A percentile compares a stretch with the other conserved stretches of the same genome.
Evolutionary conservation across 2,797 vertebrate genomes (phyloP).

Genomic region (Pseudomugil gertrudae): DNA sequence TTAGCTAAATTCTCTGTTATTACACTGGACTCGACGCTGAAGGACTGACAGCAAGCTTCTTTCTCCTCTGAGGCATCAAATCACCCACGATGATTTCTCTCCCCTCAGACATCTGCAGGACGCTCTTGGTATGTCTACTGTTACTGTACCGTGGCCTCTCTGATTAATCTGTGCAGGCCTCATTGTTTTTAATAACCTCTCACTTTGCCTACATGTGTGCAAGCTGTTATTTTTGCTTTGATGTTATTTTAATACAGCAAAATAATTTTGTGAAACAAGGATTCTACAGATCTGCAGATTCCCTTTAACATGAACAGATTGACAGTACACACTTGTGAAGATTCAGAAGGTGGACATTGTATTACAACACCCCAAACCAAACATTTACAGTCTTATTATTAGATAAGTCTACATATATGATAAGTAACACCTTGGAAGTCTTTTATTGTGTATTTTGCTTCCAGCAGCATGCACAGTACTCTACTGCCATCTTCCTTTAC

Average conservation of each 20-base stretch:
- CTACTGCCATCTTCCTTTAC: constrained; percentile 62
- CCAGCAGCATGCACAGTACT: constrained; percentile 38
- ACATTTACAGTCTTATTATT: background rate
- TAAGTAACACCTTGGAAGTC: background rate
- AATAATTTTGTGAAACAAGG: background rate
- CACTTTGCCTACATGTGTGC: background rate
- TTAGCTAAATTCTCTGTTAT: background rate
- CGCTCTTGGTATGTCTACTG: background rate
- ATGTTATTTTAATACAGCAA: background rate
- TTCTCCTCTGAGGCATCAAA: background rate
- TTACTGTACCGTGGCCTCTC: background rate
- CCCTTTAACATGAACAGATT: background rate
- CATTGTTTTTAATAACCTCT: background rate
- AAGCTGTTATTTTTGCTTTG: background rate
- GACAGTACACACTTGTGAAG: background rate
- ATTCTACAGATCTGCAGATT: background rate
- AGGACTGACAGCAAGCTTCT: background rate
- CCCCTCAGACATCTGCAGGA: background rate
- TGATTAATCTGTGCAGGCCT: background rate
- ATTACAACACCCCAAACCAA: background rate
- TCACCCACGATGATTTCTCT: background rate
- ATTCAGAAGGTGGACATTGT: background rate
- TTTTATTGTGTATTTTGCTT: background rate
- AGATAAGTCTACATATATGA: background rate
- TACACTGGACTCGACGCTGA: background rate